Base-by-base conservation (phyloP, 2,888 invertebrate species). In the Oligia fasciuncula region DNA sequence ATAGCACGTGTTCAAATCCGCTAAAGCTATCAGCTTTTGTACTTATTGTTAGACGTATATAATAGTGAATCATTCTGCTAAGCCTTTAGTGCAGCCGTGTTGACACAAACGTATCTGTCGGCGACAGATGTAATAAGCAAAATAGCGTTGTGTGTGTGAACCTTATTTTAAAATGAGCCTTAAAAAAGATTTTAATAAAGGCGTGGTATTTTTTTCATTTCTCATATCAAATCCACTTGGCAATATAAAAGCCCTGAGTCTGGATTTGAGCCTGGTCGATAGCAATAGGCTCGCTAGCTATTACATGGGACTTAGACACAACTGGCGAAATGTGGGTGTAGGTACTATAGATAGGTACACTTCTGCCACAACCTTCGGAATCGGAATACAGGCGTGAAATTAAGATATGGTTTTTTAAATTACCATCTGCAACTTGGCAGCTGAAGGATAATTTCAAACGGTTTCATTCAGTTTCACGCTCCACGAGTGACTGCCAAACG, bases 21-120 rank as follows among this genome's bases (percentile, higher is more conserved):
- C n/a, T 62, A 49, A 79, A 74, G 62, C 83, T 76, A 63, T 78
- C 57, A 71, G 49, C 51, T 60, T 79, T 72, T 65, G 60, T 51
- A 76, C 23, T 29, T 66, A 63, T 77, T 77, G 49, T 66, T 67
- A 40, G 63, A 76, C 51, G 14, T 71, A 51, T 29, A 29, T 29
- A 29, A 29, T 17, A 80, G 29, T 43, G 46, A 40, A 73, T 80
- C 60, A 66, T 75, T 75, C 77, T 67, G 62, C 23, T 77, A 66
- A 77, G 68, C 84, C 66, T 65, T 23, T 62, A 69, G 49, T 76
- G 57, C 51, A 71, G 35, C n/a, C 54, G 29, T 51, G 72, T 70
- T 67, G 67, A 73, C 83, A 76, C n/a, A 43, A 86, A 67, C 68
- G 57, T 80, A 75, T 80, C 86, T 84, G 84, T 43, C 2, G 62